phyloP scores from a whole-genome alignment of 1,140 invertebrate genomes.

The Chrysopa pallens region DNA sequence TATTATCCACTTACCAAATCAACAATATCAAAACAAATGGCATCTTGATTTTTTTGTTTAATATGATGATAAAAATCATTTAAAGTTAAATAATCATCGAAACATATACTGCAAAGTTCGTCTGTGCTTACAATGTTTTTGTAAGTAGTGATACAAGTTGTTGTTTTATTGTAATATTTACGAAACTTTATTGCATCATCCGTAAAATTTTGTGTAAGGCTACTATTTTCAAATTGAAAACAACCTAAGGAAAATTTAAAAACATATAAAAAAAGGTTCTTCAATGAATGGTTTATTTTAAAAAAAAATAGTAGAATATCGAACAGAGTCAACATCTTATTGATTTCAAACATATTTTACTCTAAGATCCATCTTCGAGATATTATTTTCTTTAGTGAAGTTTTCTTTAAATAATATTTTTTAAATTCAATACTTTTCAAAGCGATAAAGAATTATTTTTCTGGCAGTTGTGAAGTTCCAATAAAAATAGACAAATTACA shows the following conservation, averaged over 20 bases:
- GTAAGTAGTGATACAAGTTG: slow-evolving; percentile 24
- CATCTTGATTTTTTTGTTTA: slow-evolving; percentile 31
- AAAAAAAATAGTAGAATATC: too few relatives aligned
- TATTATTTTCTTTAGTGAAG: too few relatives aligned
- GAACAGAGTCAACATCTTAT: too few relatives aligned
- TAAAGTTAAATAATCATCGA: slow-evolving; percentile 27
- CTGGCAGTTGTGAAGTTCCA: too few relatives aligned
- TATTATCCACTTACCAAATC: slow-evolving; percentile 27
- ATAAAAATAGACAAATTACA: too few relatives aligned
- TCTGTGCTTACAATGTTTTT: slow-evolving; percentile 17
- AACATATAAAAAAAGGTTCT: too few relatives aligned
- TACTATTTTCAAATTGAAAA: slow-evolving; percentile 23
- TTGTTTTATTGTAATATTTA: slow-evolving; percentile 24
- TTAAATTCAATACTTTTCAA: too few relatives aligned
- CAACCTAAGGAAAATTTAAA: slow-evolving; percentile 29
- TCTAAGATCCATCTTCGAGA: too few relatives aligned
- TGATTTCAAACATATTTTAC: too few relatives aligned
- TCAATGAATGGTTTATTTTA: too few relatives aligned
- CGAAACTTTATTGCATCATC: slow-evolving; percentile 27
- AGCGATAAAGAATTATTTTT: too few relatives aligned
- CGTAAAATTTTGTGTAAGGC: slow-evolving; percentile 18
- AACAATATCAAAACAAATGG: slow-evolving; percentile 37
- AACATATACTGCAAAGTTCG: slow-evolving; percentile 28
- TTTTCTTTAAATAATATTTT: too few relatives aligned
- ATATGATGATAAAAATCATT: slow-evolving; percentile 31